Conservation (phyloP, 2,888 invertebrate species). For the Caenorhabditis auriculariae region DNA sequence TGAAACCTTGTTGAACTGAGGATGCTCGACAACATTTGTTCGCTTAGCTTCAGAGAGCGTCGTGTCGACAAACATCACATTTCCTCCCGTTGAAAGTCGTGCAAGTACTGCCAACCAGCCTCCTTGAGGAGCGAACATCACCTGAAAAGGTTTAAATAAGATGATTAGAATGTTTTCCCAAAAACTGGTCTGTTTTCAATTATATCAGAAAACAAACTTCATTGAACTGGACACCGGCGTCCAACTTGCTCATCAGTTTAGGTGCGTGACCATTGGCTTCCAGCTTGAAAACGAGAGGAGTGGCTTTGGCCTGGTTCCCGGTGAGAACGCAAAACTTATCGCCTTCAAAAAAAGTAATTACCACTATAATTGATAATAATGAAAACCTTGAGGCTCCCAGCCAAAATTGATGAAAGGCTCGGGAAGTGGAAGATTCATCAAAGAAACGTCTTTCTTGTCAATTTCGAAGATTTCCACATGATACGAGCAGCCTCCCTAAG, state of each 20-base stretch:
- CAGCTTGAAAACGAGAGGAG: conserved; percentile 56
- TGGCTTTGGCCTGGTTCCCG: conserved; percentile 68
- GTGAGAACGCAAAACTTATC: conserved; percentile 94
- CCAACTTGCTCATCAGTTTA: conserved; percentile 53
- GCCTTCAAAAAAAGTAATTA: conserved; percentile 71
- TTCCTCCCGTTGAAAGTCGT: conserved; percentile 51
- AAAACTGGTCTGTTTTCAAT: too few species aligned
- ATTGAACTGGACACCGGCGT: conserved; percentile 57
- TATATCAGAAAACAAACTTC: conserved; percentile 34
- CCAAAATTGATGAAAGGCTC: conserved; percentile 78
- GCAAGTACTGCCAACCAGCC: conserved; percentile 66
- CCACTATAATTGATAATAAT: not conserved
- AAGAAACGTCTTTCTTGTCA: conserved; percentile 82
- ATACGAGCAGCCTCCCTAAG: conserved; percentile 81
- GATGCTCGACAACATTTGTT: conserved; percentile 48
- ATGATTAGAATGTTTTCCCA: not conserved
- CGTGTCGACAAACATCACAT: conserved; percentile 59
- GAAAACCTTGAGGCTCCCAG: conserved; percentile 83
- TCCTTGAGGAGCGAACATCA: conserved; percentile 68
- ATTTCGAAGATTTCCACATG: conserved; percentile 99
- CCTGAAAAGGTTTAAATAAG: too few species aligned
- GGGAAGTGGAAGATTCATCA: conserved; percentile 94
- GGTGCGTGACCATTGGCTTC: conserved; percentile 56
- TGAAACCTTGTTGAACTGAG: conserved; percentile 46
- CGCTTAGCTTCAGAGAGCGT: conserved; percentile 50